These are phyloP conservation scores for Nyleta sp. DNA, from an alignment of 2,888 invertebrate species.

Conservation along the genomic window DNA sequence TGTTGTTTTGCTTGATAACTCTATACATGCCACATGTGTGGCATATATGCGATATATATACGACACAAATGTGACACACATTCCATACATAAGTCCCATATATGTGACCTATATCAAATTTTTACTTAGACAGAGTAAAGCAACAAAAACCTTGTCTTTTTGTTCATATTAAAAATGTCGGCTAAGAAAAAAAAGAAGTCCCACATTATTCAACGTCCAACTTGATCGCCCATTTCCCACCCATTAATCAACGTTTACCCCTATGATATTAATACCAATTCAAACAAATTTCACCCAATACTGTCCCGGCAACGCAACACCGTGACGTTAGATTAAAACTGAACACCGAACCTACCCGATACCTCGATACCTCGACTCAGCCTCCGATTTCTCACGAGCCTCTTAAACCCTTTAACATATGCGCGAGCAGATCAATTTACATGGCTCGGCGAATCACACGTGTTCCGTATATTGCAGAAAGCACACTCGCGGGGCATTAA, in stretches of 20 bases:
- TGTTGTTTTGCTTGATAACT: no score
- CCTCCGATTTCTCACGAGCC: conserved; percentile 55
- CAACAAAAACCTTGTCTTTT: no score
- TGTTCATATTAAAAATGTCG: no score
- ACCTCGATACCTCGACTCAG: conserved; percentile 26
- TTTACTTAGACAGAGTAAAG: no score
- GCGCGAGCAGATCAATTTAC: conserved; percentile 55
- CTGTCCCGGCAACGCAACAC: conserved; percentile 28
- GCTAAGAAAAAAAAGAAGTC: no score
- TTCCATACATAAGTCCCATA: no score
- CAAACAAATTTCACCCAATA: conserved; percentile 46
- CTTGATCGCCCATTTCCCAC: background rate
- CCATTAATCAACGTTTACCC: conserved; percentile 32
- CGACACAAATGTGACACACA: no score
- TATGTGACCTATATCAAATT: no score
- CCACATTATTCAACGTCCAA: conserved; percentile 13
- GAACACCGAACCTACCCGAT: conserved; percentile 42
- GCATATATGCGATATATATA: no score
- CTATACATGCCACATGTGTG: no score
- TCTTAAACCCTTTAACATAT: conserved; percentile 57
- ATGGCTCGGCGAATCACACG: conserved; percentile 40
- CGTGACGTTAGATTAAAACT: conserved; percentile 50
- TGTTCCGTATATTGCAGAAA: conserved; percentile 16
- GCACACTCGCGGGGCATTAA: no score
- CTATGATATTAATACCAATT: conserved; percentile 40